Evolutionary conservation across 2,888 invertebrate species (phyloP).

Genomic region (Trachelus troglodyta): DNA sequence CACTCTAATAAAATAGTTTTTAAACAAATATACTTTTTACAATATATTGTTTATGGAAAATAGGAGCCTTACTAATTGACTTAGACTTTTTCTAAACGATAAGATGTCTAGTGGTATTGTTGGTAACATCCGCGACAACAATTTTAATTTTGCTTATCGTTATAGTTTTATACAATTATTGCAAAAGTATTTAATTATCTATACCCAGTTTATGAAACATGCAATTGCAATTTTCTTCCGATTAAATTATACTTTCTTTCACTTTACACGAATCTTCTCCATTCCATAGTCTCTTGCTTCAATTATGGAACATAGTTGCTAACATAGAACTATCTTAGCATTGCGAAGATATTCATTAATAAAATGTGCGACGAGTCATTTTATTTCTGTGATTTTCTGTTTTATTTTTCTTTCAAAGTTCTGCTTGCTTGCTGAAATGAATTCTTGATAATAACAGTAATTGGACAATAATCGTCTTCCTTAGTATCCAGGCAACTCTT

Average conservation of each 20-base stretch:
- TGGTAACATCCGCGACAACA: conserved; percentile 37
- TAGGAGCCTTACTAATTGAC: conserved; percentile 51
- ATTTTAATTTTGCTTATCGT: neutral
- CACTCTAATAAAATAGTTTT: conserved; percentile 55
- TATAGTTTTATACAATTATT: neutral
- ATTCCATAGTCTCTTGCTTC: neutral
- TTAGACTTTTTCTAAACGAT: conserved; percentile 49
- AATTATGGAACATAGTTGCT: neutral
- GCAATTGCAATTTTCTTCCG: neutral
- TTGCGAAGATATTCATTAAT: neutral
- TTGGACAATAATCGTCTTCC: conserved; percentile 51
- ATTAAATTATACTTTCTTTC: neutral
- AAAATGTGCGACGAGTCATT: neutral
- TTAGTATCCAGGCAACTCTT: conserved; percentile 63
- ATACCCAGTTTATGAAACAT: neutral
- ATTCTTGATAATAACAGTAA: conserved; percentile 29
- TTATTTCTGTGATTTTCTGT: neutral
- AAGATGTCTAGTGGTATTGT: conserved; percentile 50
- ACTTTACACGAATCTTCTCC: neutral
- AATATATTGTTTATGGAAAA: conserved; percentile 45
- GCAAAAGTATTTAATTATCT: neutral
- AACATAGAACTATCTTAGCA: neutral
- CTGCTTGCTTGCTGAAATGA: conserved; percentile 7
- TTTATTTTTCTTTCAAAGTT: conserved; percentile 6
- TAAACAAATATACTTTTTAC: conserved; percentile 54